A percentile compares a stretch with the other conserved stretches of the same genome.
Conservation (phyloP, 1,140 invertebrate genomes). For the Hormaphis cornu region DNA sequence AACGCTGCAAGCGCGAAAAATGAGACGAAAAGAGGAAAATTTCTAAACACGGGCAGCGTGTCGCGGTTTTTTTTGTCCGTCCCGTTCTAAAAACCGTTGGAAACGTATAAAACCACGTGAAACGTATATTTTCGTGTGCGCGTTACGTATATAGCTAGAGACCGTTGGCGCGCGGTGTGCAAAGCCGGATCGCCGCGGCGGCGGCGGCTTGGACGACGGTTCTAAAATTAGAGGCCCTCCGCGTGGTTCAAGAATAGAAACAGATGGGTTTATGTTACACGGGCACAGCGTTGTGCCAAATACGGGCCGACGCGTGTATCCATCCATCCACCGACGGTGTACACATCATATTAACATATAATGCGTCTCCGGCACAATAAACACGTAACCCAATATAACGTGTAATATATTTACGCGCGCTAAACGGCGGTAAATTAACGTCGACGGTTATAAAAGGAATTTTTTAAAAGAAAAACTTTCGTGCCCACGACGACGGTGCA, state of each 20-base stretch:
- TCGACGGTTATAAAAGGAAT: no score
- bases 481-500: no score
- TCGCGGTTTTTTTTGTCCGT: no score
- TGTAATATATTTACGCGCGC: no score
- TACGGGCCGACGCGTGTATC: neutral
- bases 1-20: no score
- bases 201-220: neutral
- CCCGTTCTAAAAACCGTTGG: no score
- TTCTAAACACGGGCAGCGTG: no score
- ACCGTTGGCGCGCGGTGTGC: neutral
- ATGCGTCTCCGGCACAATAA: neutral
- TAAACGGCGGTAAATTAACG: no score
- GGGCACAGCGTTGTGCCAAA: constrained; percentile 23
- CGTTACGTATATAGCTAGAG: neutral
- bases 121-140: neutral
- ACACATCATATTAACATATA: neutral
- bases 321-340: no score
- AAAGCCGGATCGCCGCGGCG: neutral
- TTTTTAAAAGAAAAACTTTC: no score
- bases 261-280: constrained; percentile 16
- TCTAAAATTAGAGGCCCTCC: constrained; percentile 25
- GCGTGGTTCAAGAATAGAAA: constrained; percentile 19
- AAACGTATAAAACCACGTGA: no score
- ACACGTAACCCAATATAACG: constrained; percentile 5
- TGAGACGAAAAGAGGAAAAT: no score